A percentile compares a stretch with the other conserved stretches of the same genome.
Evolutionary conservation across 2,888 invertebrate species (phyloP).

Genomic region (Pyrocoelia pectoralis): DNA sequence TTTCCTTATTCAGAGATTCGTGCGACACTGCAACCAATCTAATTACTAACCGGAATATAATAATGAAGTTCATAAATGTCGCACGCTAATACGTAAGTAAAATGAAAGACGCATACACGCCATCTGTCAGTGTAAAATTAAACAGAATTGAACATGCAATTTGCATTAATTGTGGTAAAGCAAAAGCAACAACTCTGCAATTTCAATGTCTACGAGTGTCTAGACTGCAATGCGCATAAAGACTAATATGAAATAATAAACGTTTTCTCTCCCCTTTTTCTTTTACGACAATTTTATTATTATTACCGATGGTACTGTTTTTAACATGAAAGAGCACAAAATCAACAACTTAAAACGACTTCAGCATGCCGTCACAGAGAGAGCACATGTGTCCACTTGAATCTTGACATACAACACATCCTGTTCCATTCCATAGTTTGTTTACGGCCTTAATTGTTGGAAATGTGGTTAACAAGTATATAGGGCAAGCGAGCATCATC

Average conservation of each 20-base stretch:
- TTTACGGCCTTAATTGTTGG: background rate
- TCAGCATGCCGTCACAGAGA: too few species aligned
- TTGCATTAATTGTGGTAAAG: slow-evolving; percentile 18
- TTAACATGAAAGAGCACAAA: background rate
- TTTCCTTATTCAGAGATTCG: background rate
- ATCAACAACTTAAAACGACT: background rate
- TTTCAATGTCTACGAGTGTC: slow-evolving; percentile 15
- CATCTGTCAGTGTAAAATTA: slow-evolving; percentile 18
- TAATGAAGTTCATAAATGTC: slow-evolving; percentile 10
- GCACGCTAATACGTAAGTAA: slow-evolving; percentile 9
- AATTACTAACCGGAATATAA: background rate
- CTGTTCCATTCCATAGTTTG: background rate
- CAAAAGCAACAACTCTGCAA: background rate
- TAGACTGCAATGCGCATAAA: slow-evolving; percentile 20
- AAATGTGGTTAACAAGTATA: background rate
- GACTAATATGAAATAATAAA: background rate
- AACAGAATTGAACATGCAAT: slow-evolving; percentile 24
- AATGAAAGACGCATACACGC: slow-evolving; percentile 14
- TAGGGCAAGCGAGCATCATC: background rate
- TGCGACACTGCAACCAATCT: background rate
- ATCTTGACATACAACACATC: background rate
- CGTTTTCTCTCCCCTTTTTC: too few species aligned
- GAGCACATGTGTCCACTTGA: background rate
- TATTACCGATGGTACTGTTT: background rate
- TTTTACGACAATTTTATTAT: background rate